Base-by-base conservation (phyloP, 2,797 vertebrate species). In the Coregonus sp. region DNA sequence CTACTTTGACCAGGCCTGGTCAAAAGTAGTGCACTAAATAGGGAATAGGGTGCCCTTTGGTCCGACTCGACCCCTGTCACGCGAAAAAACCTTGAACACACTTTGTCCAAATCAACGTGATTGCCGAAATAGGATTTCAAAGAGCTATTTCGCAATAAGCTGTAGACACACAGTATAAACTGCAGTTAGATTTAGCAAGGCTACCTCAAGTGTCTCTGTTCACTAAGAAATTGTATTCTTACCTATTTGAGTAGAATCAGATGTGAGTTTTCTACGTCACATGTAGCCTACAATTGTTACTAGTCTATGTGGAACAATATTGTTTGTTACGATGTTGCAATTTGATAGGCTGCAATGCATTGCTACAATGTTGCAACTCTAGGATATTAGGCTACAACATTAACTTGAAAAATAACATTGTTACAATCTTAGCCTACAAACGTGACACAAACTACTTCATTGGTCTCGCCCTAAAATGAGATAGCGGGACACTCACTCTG, bases 51-150 rank as follows among this genome's bases (percentile, higher is more conserved):
- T 47, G 40, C 40, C 9, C 11, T 47, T 47, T 47, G 9, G 40
- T 0, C 40, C 40, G 40, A 47, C 2, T 0, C 37, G 2, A 11
- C 4, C 4, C 33, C 9, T 9, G 40, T 47, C 40, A 47, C 40
- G 40, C 11, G 40, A 67, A 67, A 33, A 15, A 33, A 86, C 84
- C 79, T 76, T 83, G 50, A 78, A 75, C 82, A 79, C 82, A 86
- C 89, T 86, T 86, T 89, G 83, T 33, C 75, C 86, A 73, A 77
- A 86, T 90, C 83, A 81, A 81, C 88, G 15, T 5, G 76, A 81
- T 83, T 75, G 75, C 71, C 80, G 75, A 59, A 73, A 18, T 61
- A 4, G 33, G 51, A 70, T 66, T 81, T 70, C 61, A 84, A 72
- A 79, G 77, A 76, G 66, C 31, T 18, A 18, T 61, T 73, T 79